Evolutionary conservation across 2,888 invertebrate genomes (phyloP).

Genomic region (Amblyteles armatorius): DNA sequence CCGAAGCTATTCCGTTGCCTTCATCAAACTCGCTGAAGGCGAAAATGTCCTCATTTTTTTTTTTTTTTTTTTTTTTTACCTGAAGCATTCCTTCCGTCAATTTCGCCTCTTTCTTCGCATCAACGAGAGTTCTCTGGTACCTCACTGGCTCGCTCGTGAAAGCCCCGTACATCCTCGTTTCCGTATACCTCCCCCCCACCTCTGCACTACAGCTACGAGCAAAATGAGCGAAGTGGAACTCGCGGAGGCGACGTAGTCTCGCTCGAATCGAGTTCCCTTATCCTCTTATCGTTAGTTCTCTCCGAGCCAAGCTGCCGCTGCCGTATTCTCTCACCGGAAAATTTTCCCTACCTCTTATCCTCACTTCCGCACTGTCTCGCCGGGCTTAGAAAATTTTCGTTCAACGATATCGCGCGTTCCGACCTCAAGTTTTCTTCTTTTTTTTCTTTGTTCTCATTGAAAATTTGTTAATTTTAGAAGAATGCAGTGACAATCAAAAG

Average conservation of each 20-base stretch:
- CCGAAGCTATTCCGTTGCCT: conserved; percentile 32
- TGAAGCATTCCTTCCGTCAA: conserved; percentile 46
- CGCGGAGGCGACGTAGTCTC: conserved; percentile 48
- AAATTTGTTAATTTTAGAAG: conserved; percentile 70
- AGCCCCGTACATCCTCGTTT: conserved; percentile 35
- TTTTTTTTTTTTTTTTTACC: neutral
- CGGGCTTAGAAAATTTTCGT: conserved; percentile 19
- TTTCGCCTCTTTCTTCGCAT: conserved; percentile 67
- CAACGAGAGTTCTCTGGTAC: conserved; percentile 24
- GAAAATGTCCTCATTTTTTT: conserved; percentile 8
- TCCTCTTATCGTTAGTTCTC: conserved; percentile 76
- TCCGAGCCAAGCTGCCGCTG: conserved; percentile 52
- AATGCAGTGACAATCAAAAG: conserved; percentile 47
- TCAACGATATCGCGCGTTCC: conserved; percentile 45
- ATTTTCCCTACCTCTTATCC: conserved; percentile 35
- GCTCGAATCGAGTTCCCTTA: conserved; percentile 77
- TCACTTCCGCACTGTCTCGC: neutral
- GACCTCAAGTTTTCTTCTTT: conserved; percentile 40
- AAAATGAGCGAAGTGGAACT: conserved; percentile 60
- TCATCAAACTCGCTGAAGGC: conserved; percentile 40
- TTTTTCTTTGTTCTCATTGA: conserved; percentile 59
- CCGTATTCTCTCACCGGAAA: conserved; percentile 62
- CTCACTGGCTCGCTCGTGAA: conserved; percentile 29
- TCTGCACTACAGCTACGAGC: conserved; percentile 52
- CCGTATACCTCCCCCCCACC: conserved; percentile 24